Evolutionary conservation across 2,113 vertebrate species (phyloP).

Genomic region (Typhlomys cinereus): DNA sequence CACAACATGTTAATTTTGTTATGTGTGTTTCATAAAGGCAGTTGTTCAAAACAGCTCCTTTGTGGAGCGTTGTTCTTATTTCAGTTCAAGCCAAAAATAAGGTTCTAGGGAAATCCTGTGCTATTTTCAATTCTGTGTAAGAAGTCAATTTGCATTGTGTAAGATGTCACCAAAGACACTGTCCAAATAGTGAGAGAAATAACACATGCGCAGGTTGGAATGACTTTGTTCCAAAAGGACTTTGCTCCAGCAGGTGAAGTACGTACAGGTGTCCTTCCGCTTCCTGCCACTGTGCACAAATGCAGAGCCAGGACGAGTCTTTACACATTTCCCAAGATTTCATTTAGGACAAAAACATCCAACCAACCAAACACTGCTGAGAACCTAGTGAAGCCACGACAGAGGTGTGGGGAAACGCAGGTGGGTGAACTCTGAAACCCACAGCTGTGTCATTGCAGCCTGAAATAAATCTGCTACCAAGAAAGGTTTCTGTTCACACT

Average conservation of each 20-base stretch:
- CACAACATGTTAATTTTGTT: not conserved
- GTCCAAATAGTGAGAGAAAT: not conserved
- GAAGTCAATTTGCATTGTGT: not conserved
- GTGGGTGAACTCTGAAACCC: conserved; percentile 53
- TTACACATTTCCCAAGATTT: not conserved
- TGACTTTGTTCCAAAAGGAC: not conserved
- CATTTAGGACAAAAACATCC: not conserved
- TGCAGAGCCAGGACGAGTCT: not conserved
- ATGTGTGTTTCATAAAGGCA: not conserved
- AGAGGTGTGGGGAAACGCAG: conserved; percentile 13
- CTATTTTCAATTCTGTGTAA: not conserved
- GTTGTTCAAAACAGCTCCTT: not conserved
- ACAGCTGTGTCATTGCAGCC: conserved; percentile 58
- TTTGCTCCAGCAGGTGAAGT: not conserved
- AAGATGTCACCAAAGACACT: not conserved
- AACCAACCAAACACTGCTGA: not conserved
- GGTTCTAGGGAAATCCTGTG: not conserved
- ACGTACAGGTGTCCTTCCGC: not conserved
- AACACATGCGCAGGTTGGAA: not conserved
- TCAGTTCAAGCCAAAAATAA: not conserved
- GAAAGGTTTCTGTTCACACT: conserved; percentile 57
- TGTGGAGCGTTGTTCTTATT: not conserved
- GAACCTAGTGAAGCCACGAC: not conserved
- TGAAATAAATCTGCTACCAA: conserved; percentile 58
- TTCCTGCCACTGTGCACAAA: not conserved